phyloP scores from a whole-genome alignment of 2,888 invertebrate genomes.

The Papilio elwesi region DNA sequence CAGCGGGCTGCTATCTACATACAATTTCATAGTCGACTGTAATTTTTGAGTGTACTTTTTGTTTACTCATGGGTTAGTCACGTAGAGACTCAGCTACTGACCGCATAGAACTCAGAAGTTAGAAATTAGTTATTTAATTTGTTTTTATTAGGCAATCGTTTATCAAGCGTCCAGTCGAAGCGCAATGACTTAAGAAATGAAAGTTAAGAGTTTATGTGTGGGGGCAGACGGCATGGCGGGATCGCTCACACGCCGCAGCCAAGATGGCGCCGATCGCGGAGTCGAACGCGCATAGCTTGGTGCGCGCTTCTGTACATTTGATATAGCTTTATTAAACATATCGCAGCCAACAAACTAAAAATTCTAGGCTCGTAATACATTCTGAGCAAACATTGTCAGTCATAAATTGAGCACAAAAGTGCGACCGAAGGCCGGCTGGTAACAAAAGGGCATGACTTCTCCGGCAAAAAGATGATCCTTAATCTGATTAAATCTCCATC shows the following conservation, averaged over 20 bases:
- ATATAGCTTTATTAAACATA: slow-evolving; percentile 18
- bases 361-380: slow-evolving; percentile 61
- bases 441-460: slow-evolving; percentile 81
- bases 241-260: slow-evolving; percentile 58
- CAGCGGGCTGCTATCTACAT: no score
- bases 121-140: not conserved
- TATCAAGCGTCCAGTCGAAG: slow-evolving; percentile 54
- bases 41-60: no score
- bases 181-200: slow-evolving; percentile 45
- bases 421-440: slow-evolving; percentile 78
- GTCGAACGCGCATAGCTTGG: slow-evolving; percentile 45
- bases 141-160: slow-evolving; percentile 33
- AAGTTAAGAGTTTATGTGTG: slow-evolving; percentile 56
- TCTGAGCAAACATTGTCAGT: slow-evolving; percentile 76
- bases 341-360: slow-evolving; percentile 25
- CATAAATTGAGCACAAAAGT: slow-evolving; percentile 82
- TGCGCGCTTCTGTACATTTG: slow-evolving; percentile 33
- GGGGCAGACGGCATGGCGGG: slow-evolving; percentile 74
- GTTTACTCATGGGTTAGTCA: no score
- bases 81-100: not conserved
- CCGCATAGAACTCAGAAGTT: not conserved
- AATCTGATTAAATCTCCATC: slow-evolving; percentile 85
- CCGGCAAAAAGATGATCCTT: slow-evolving; percentile 84
- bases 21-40: no score
- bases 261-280: slow-evolving; percentile 64